Evolutionary conservation across 30 jellyfish, hydroid and myxozoan species (phyloP).

Genomic region (Hydractinia symbiolongicarpus): DNA sequence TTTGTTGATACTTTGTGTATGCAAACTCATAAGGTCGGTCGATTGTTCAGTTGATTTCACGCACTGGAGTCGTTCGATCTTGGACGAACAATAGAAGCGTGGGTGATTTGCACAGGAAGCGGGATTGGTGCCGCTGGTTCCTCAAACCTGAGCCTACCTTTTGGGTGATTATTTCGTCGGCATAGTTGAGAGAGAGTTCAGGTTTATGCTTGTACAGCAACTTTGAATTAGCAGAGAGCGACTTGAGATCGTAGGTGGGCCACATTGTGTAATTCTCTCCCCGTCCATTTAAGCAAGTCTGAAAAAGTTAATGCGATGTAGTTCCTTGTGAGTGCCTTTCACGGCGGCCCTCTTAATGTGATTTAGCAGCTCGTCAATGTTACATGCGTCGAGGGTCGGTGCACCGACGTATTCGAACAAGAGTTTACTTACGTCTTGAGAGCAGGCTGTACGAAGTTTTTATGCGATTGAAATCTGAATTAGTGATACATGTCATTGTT

Average conservation of each 20-base stretch:
- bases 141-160: background rate
- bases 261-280: background rate
- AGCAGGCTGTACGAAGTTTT: no score
- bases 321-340: conserved; percentile 3
- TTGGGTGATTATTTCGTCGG: background rate
- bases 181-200: background rate
- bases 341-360: background rate
- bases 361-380: no score
- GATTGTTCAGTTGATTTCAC: background rate
- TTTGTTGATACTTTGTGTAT: background rate
- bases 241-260: no score
- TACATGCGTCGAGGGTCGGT: no score
- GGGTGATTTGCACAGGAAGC: background rate
- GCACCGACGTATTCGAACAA: no score
- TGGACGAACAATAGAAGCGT: background rate
- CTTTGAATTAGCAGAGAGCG: no score
- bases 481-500: no score
- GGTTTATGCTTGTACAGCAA: no score
- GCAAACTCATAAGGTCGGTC: background rate
- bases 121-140: background rate
- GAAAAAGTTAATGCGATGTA: background rate
- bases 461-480: background rate
- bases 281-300: background rate
- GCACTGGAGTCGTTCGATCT: conserved; percentile 1
- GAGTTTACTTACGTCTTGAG: no score